These are phyloP conservation scores for Zosterops hypoxanthus DNA, from an alignment of 2,113 vertebrate genomes.

Conservation along the genomic window DNA sequence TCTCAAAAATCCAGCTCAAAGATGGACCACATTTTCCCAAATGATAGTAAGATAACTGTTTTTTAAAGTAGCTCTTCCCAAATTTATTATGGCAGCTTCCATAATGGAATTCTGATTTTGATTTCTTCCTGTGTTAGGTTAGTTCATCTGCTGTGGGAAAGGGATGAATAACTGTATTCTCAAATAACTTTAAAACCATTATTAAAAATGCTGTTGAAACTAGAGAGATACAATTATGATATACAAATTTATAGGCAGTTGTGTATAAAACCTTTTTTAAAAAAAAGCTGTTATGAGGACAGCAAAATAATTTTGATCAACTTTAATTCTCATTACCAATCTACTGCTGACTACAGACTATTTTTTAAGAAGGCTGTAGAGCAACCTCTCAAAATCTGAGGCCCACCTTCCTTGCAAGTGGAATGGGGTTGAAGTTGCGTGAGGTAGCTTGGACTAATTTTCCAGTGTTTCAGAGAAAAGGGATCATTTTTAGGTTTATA, in stretches of 20 bases:
- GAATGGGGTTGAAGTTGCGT: not conserved
- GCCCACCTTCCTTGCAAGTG: not conserved
- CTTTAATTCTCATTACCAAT: not conserved
- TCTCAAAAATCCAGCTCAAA: not conserved
- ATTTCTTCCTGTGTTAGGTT: not conserved
- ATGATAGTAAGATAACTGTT: not conserved
- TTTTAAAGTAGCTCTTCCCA: not conserved
- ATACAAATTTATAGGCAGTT: not conserved
- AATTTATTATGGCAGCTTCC: not conserved
- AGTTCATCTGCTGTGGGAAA: not conserved
- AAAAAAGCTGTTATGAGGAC: not conserved
- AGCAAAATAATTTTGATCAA: not conserved
- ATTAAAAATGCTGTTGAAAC: not conserved
- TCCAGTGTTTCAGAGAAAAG: not conserved
- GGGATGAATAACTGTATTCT: not conserved
- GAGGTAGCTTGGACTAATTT: not conserved
- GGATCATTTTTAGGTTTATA: not conserved
- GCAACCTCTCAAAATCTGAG: not conserved
- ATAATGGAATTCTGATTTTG: not conserved
- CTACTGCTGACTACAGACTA: not conserved
- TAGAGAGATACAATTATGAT: not conserved
- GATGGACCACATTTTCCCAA: not conserved
- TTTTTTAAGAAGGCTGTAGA: not conserved
- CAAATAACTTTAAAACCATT: not conserved
- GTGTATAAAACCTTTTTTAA: rapidly evolving